These are phyloP conservation scores for Fregetta grallaria DNA, from an alignment of 2,113 vertebrate species.

Conservation along the genomic window DNA sequence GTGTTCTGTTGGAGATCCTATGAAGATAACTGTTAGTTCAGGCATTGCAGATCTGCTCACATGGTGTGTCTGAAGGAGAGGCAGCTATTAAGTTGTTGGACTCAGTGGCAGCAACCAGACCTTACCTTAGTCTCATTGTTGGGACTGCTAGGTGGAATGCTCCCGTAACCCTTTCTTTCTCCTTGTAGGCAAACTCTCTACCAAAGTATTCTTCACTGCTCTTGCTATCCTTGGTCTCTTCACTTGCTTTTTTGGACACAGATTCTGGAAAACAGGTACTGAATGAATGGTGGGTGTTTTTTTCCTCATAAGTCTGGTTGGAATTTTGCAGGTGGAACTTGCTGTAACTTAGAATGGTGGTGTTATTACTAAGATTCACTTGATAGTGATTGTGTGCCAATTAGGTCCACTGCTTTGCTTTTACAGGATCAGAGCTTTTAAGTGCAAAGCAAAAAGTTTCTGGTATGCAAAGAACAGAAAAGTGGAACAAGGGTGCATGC, in stretches of 20 bases:
- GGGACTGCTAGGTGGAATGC: not conserved
- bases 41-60: not conserved
- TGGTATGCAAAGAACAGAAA: not conserved
- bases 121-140: not conserved
- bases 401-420: not conserved
- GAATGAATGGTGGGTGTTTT: not conserved
- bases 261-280: conserved; percentile 90
- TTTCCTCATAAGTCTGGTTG: not conserved
- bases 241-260: conserved; percentile 88
- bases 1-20: not conserved
- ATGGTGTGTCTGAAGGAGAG: not conserved
- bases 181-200: conserved; percentile 81
- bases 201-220: conserved; percentile 89
- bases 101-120: not conserved
- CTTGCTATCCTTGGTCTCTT: conserved; percentile 86
- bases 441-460: not conserved
- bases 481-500: not conserved
- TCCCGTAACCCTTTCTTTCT: not conserved
- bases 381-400: not conserved
- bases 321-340: not conserved
- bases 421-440: not conserved
- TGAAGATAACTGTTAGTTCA: not conserved
- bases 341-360: not conserved
- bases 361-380: not conserved
- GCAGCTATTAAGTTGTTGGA: not conserved